Conservation (phyloP, 2,888 invertebrate species). For the Trichacis sp. region DNA sequence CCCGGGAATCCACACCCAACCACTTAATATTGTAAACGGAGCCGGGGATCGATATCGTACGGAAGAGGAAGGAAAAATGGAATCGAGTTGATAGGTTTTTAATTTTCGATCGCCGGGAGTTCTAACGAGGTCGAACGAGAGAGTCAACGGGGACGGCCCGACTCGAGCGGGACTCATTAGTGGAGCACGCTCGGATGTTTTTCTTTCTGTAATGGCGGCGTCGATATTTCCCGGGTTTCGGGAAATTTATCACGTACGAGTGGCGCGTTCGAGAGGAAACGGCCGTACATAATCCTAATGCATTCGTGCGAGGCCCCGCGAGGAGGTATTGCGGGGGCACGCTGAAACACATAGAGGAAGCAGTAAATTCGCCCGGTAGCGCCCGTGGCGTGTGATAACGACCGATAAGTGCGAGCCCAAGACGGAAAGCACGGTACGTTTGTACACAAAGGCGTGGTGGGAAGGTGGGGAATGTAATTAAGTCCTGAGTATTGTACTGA, state of each 20-base stretch:
- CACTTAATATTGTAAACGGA: not conserved
- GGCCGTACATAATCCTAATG: not conserved
- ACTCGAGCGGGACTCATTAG: no score
- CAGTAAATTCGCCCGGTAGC: conserved; percentile 26
- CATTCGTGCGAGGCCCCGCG: not conserved
- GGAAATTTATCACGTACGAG: not conserved
- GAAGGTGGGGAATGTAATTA: conserved; percentile 57
- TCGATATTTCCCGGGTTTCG: not conserved
- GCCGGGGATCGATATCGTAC: not conserved
- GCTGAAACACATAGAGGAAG: conserved; percentile 19
- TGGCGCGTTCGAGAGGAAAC: not conserved
- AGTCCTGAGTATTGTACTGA: conserved; percentile 53
- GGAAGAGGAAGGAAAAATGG: no score
- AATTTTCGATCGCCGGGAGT: no score
- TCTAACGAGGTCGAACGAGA: no score
- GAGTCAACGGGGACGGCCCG: no score
- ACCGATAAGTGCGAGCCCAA: conserved; percentile 34
- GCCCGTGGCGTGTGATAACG: conserved; percentile 28
- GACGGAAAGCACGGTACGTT: conserved; percentile 36
- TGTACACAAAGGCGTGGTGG: conserved; percentile 41
- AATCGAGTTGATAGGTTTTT: no score
- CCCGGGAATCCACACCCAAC: not conserved
- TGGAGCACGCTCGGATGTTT: no score
- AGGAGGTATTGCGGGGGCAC: not conserved
- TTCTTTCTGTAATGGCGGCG: not conserved